Base-by-base conservation (phyloP, 2,797 vertebrate genomes). In the Borostomias antarcticus region DNA sequence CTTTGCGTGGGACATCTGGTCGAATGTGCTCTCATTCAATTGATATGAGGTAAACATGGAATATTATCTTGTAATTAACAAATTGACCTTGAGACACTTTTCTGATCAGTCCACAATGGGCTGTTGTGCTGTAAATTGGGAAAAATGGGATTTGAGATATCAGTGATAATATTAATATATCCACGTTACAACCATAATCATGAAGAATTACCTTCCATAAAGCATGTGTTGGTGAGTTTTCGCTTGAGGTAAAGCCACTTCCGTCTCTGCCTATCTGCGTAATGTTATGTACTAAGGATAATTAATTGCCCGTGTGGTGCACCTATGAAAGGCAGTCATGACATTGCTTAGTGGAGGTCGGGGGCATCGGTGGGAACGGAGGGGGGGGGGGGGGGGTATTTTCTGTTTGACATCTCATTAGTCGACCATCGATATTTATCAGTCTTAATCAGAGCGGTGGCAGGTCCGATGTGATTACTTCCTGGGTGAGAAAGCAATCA, bases 391-490 rank as follows among this genome's bases (percentile, higher is more conserved):
- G 82, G 85, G 78, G 82, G 82, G 83, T 79, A 47, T 83, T 80
- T 87, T 74, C 70, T 51, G 73, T 76, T 79, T 88, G 91, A 91
- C 89, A 93, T 90, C 90, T 92, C 89, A 92, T 92, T 92, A 92
- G 88, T 85, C 77, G 79, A 77, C 88, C 79, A 78, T 89, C 85
- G 89, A 92, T 92, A 92, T 92, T 90, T 92, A 92, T 92, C 92
- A 91, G 90, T 90, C 89, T 92, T 91, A 91, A 93, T 92, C 91
- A 93, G 86, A 90, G 82, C 76, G 72, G 81, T 82, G 82, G 84
- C 89, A 89, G 90, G 81, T 86, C 79, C 62, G 56, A 73, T 74
- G 83, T 86, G 89, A 92, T 93, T 91, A 91, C 85, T 89, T 91
- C 86, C 88, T 85, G 80, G 73, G 75, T 82, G 83, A 87, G 83